Evolutionary conservation across 2,888 invertebrate species (phyloP), one percentile per base, ranked within the genome.

Genomic region (Pollenia angustigena): DNA sequence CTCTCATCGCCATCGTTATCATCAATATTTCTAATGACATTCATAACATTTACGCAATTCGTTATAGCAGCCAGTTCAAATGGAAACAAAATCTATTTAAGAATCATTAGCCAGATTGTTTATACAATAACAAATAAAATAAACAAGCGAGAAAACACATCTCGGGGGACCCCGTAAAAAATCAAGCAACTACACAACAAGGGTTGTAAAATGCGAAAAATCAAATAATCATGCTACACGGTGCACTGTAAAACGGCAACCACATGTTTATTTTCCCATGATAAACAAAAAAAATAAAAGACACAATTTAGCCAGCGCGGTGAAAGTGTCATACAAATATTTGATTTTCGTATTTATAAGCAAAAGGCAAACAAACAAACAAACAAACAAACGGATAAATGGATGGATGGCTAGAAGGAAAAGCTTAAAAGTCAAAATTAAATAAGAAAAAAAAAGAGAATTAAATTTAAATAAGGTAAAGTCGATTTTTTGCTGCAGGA

Each of bases 41-140:
- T 82, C 71, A 60, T 71, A 81, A 80, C 79, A 82, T 82, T 85
- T 84, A 75, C 81, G 56, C 80, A 83, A 81, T 88, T 88, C 85
- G 87, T 64, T 83, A 81, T 69, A 83, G 79, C 82, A 69, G 72
- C 54, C 81, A 82, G 69, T 46, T 79, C 66, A 74, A 62, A 85
- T 69, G 42, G 52, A 78, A 52, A 74, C 72, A 66, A 86, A 86
- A 83, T 87, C 81, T 87, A 84, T 84, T 87, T 87, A 84, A 81
- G 81, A 76, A 76, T 87, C 87, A 87, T 87, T 87, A 87, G 87
- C 87, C 83, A 87, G 87, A 87, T 87, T 87, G 83, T 84, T 87
- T 84, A 68, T 52, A 69, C 72, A 84, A 84, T 78, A 85, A 60
- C 46, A 44, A 81, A 75, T 81, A 68, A 81, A 81, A 75, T 69